Evolutionary conservation across 2,888 invertebrate species (phyloP).

Genomic region (Lithophane semibrunnea): DNA sequence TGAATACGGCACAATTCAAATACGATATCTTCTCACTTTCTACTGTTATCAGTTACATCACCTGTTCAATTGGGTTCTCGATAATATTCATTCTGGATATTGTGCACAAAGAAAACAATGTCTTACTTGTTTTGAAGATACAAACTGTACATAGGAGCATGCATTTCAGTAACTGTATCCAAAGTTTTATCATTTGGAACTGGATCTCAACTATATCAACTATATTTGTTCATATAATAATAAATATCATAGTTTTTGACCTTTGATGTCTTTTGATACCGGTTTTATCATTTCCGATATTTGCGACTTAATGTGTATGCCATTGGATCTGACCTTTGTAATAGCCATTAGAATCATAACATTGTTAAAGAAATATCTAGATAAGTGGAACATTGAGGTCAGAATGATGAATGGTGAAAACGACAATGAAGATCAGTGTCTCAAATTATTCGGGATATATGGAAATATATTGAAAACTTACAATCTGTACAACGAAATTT

Average conservation of each 20-base stretch:
- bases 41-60: neutral
- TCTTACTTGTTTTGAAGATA: constrained; percentile 42
- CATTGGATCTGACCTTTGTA: constrained; percentile 15
- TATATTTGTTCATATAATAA: constrained; percentile 1
- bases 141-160: constrained; percentile 40
- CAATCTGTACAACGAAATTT: constrained; percentile 5
- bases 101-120: no score
- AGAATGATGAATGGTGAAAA: neutral
- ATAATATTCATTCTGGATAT: constrained; percentile 23
- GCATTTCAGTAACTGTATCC: constrained; percentile 6
- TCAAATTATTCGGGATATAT: constrained; percentile 8
- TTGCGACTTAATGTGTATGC: neutral
- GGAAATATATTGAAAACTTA: constrained; percentile 24
- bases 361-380: constrained; percentile 16
- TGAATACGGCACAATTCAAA: no score
- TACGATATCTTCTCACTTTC: neutral
- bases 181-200: constrained; percentile 33
- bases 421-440: neutral
- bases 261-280: neutral
- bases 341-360: constrained; percentile 15
- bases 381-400: constrained; percentile 14
- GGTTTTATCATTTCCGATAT: neutral
- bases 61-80: neutral
- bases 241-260: neutral
- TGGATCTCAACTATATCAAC: constrained; percentile 27